Percentiles rank a stretch among this genome's conserved stretches.
Evolutionary conservation across 2,113 vertebrate species (phyloP).

Genomic region (Nothobranchius furzeri): DNA sequence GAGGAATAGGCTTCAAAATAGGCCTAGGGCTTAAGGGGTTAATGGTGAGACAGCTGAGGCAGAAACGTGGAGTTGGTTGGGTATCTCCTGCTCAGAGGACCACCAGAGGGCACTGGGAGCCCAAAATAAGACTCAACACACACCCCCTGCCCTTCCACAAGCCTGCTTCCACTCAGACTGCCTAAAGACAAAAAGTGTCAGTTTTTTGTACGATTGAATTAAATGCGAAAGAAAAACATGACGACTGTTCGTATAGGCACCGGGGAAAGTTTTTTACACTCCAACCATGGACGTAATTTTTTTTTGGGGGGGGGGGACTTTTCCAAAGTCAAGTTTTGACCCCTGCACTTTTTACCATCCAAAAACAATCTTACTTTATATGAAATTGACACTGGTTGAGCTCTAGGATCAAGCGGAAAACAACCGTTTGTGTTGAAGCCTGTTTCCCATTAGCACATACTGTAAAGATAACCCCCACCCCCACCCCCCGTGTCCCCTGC

Average conservation of each 20-base stretch:
- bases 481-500: too few relatives aligned
- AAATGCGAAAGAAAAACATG: conserved; percentile 7
- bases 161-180: conserved; percentile 19
- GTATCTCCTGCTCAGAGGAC: conserved; percentile 26
- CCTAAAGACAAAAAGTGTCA: conserved; percentile 35
- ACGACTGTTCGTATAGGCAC: background rate
- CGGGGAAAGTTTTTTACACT: background rate
- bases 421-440: too few relatives aligned
- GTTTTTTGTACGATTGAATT: conserved; percentile 32
- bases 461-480: too few relatives aligned
- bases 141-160: background rate
- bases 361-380: too few relatives aligned
- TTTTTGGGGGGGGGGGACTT: too few relatives aligned
- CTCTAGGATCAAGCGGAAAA: too few relatives aligned
- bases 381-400: too few relatives aligned
- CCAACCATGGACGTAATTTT: too few relatives aligned
- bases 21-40: conserved; percentile 25
- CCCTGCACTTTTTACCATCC: too few relatives aligned
- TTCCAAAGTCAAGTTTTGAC: too few relatives aligned
- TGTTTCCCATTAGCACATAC: too few relatives aligned
- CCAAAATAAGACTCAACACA: conserved; percentile 41
- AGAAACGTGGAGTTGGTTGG: conserved; percentile 31
- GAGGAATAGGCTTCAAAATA: too few relatives aligned
- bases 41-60: conserved; percentile 57
- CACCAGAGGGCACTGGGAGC: conserved; percentile 52